Conservation (phyloP, 2,113 vertebrate species). For the Passer domesticus region DNA sequence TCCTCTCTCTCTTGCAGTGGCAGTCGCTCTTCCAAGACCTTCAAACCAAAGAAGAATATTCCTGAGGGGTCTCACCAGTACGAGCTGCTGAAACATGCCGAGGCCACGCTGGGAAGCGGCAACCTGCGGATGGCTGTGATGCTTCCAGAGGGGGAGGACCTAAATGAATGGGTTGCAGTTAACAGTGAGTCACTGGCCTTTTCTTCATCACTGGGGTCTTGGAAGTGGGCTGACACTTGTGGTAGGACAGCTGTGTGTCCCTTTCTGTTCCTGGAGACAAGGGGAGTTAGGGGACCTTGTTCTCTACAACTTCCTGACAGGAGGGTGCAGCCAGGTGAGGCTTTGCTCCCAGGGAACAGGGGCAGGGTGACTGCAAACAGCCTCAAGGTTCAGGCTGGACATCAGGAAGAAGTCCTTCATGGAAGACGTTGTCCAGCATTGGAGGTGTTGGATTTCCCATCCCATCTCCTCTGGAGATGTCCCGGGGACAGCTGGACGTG, state of each 20-base stretch:
- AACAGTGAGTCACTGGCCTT: slow-evolving; percentile 79
- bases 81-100: slow-evolving; percentile 85
- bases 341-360: background rate
- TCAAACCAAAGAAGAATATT: slow-evolving; percentile 90
- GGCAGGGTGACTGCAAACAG: too few species aligned
- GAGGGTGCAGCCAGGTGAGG: background rate
- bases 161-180: slow-evolving; percentile 88
- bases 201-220: fast-evolving
- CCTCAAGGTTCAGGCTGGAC: background rate
- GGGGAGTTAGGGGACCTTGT: fast-evolving
- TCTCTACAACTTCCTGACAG: background rate
- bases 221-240: background rate
- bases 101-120: slow-evolving; percentile 86
- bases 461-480: background rate
- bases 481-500: fast-evolving
- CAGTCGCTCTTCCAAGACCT: slow-evolving; percentile 88
- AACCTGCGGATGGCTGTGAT: slow-evolving; percentile 87
- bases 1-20: slow-evolving; percentile 65
- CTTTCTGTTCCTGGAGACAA: background rate
- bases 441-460: background rate
- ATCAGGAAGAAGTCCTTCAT: too few species aligned
- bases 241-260: background rate
- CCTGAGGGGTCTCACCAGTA: slow-evolving; percentile 88
- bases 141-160: slow-evolving; percentile 86
- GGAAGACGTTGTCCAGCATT: fast-evolving